Evolutionary conservation across 1,140 invertebrate genomes (phyloP).

Genomic region (Drosophila sucinea): DNA sequence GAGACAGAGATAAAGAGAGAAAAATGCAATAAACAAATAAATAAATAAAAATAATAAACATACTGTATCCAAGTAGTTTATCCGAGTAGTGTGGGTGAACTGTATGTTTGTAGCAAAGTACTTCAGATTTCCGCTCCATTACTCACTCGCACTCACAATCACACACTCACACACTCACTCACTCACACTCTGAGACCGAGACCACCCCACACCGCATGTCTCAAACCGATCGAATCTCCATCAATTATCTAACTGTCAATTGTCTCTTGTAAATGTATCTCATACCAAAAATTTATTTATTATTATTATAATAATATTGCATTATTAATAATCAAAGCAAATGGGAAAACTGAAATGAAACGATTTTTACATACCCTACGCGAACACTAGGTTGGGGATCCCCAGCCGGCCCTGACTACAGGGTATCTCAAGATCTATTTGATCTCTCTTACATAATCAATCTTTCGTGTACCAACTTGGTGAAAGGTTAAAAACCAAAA

Average conservation of each 20-base stretch:
- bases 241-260: conserved; percentile 13
- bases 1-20: not conserved
- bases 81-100: conserved; percentile 26
- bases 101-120: conserved; percentile 28
- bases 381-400: too few species aligned
- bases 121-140: conserved; percentile 54
- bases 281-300: not conserved
- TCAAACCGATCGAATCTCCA: not conserved
- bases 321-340: conserved; percentile 8
- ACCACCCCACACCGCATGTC: conserved; percentile 1
- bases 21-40: conserved; percentile 13
- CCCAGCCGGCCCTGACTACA: not conserved
- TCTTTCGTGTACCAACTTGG: conserved; percentile 1
- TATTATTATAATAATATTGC: conserved; percentile 8
- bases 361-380: not conserved
- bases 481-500: conserved; percentile 29
- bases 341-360: not conserved
- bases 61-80: conserved; percentile 9
- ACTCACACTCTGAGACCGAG: not conserved
- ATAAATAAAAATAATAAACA: conserved; percentile 12
- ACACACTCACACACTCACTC: not conserved
- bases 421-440: conserved; percentile 28
- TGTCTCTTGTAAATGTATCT: conserved; percentile 11
- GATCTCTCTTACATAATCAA: conserved; percentile 7
- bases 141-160: conserved; percentile 26